Evolutionary conservation across 2,797 vertebrate species (phyloP), one percentile per base, ranked within the genome.

Genomic region (Sphenopsis melanotis): DNA sequence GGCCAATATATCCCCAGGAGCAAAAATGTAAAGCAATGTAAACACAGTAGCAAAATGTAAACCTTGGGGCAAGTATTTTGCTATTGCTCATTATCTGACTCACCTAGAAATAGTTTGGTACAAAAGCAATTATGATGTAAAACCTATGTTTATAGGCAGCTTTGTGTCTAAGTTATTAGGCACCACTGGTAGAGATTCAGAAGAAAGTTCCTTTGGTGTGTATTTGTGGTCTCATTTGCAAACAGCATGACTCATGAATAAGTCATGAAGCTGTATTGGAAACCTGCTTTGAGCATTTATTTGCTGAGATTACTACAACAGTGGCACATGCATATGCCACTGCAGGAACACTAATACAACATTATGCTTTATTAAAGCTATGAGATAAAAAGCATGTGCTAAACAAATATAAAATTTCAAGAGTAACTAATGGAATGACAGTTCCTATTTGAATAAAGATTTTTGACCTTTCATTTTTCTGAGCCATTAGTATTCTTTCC

Each of bases 11-110:
- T 70, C 37, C 70, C 59, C 59, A 87, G 70, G 44, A 92, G 26
- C 27, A 80, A 49, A 39, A 57, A 34, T 23, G 12, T 29, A 57
- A 66, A 57, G 63, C 15, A 66, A 22, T 57, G 4, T 15, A 57
- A 57, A 76, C 57, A 82, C 15, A 37, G 83, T 6, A 80, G 39
- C 26, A 85, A 81, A 94, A 94, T 19, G 3, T 63, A 49, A 83
- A 74, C 37, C 41, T 47, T 44, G 37, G 65, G 42, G 32, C 39
- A 76, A 81, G 24, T n/a, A 53, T 82, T 85, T 90, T 93, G 68
- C 39, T 89, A 42, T 55, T 96, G 68, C 56, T 94, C 50, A 47
- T 92, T 87, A 56, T 85, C 66, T 92, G 92, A 86, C 47, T 97
- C 77, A 95, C 77, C 83, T 94, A 79, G 52, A 90, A 87, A 76